phyloP scores from a whole-genome alignment of 2,113 vertebrate genomes.

The Centropus bengalensis region DNA sequence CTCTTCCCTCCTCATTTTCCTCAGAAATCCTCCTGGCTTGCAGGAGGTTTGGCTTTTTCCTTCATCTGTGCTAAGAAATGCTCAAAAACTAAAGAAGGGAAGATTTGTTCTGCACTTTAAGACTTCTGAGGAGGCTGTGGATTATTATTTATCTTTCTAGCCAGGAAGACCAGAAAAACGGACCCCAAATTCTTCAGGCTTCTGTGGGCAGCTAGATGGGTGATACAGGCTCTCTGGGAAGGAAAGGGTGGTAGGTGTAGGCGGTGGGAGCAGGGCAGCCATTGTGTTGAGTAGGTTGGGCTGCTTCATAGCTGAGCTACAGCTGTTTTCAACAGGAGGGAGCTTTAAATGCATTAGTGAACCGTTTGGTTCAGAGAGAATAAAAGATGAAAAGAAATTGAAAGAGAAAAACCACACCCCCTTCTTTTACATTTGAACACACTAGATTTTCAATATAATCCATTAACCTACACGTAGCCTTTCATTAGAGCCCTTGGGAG shows the following conservation, averaged over 20 bases:
- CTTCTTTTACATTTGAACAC: slow-evolving; percentile 30
- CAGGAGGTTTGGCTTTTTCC: neutral
- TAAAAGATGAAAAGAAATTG: slow-evolving; percentile 40
- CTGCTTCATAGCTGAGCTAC: slow-evolving; percentile 27
- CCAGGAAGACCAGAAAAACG: neutral
- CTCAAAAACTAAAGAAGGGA: neutral
- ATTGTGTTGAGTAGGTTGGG: neutral
- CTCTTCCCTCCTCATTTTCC: neutral
- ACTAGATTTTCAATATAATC: slow-evolving; percentile 53
- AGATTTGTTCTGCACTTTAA: neutral
- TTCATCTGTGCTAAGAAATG: neutral
- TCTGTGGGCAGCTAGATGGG: neutral
- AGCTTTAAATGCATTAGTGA: slow-evolving; percentile 39
- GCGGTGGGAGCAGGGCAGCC: neutral
- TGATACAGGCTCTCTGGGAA: neutral
- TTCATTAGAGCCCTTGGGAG: slow-evolving; percentile 59
- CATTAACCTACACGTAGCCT: slow-evolving; percentile 50
- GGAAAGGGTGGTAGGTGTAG: neutral
- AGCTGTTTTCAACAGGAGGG: slow-evolving; percentile 23
- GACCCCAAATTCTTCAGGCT: neutral
- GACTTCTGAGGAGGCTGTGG: neutral
- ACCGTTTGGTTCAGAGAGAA: slow-evolving; percentile 22
- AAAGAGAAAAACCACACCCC: neutral
- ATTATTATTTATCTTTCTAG: neutral
- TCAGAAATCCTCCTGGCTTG: neutral